These are phyloP conservation scores for Platygyra sinensis DNA, from an alignment of 64 coral and sea anemone species.

Conservation along the genomic window DNA sequence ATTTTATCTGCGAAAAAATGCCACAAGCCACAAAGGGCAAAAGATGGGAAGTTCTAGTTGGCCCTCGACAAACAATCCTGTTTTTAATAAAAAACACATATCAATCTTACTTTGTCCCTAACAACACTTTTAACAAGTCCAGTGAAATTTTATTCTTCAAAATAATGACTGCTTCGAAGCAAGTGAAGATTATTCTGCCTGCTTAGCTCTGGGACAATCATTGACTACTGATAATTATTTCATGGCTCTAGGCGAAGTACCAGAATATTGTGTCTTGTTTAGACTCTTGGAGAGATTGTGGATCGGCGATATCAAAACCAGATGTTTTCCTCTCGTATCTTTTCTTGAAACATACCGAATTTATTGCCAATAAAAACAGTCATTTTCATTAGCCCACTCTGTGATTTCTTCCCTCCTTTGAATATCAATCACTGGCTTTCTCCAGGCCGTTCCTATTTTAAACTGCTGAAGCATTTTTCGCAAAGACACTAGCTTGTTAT, in stretches of 20 bases:
- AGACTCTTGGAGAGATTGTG: neutral
- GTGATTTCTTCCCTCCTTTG: neutral
- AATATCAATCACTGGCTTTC: neutral
- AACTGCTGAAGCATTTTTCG: neutral
- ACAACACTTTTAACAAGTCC: neutral
- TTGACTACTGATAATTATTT: neutral
- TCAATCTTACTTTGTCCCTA: neutral
- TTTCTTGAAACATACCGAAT: conserved; percentile 7
- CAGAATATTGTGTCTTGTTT: neutral
- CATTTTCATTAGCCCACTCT: neutral
- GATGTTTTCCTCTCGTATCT: neutral
- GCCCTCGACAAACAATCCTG: neutral
- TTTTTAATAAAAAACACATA: neutral
- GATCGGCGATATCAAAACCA: neutral
- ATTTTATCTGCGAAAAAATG: neutral
- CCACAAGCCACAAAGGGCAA: neutral
- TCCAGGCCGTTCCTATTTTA: neutral
- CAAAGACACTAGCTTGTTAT: neutral
- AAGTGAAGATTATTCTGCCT: neutral
- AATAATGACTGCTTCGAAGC: neutral
- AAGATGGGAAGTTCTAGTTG: neutral
- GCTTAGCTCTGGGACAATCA: neutral
- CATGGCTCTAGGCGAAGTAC: neutral
- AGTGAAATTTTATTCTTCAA: neutral
- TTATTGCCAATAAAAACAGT: conserved; percentile 12